Percentiles rank a stretch among this genome's conserved stretches.
phyloP scores from a whole-genome alignment of 2,888 invertebrate species.

The Pyrgus malvae region DNA sequence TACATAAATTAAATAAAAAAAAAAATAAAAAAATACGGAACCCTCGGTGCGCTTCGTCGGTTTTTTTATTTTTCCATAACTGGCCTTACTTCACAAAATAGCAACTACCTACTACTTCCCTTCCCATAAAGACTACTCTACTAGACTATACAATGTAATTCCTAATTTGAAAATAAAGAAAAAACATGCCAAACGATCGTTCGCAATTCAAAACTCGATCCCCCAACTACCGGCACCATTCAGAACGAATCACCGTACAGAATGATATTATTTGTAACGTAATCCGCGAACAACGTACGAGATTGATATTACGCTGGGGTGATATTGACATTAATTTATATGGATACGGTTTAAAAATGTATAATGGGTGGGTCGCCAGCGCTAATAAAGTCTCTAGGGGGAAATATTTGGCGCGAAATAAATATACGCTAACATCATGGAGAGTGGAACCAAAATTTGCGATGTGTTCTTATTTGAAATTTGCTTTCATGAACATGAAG shows the following conservation, averaged over 20 bases:
- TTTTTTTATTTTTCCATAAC: too few species aligned
- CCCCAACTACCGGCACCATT: conserved; percentile 59
- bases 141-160: too few species aligned
- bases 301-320: conserved; percentile 80
- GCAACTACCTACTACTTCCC: too few species aligned
- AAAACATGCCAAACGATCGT: background rate
- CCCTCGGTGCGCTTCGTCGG: too few species aligned
- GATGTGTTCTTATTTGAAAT: background rate
- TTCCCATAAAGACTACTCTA: too few species aligned
- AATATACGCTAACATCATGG: conserved; percentile 41
- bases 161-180: background rate
- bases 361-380: conserved; percentile 72
- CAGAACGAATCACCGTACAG: conserved; percentile 80
- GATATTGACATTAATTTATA: conserved; percentile 81
- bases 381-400: conserved; percentile 75
- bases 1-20: too few species aligned
- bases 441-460: conserved; percentile 10
- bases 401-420: conserved; percentile 51
- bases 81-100: too few species aligned
- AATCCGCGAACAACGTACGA: conserved; percentile 78
- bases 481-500: too few species aligned
- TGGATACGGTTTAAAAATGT: conserved; percentile 82
- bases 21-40: too few species aligned
- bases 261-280: conserved; percentile 81
- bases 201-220: conserved; percentile 13